Percentiles rank a stretch among this genome's conserved stretches.
phyloP scores from a whole-genome alignment of 2,888 invertebrate genomes.

The Podabrus alpinus region DNA sequence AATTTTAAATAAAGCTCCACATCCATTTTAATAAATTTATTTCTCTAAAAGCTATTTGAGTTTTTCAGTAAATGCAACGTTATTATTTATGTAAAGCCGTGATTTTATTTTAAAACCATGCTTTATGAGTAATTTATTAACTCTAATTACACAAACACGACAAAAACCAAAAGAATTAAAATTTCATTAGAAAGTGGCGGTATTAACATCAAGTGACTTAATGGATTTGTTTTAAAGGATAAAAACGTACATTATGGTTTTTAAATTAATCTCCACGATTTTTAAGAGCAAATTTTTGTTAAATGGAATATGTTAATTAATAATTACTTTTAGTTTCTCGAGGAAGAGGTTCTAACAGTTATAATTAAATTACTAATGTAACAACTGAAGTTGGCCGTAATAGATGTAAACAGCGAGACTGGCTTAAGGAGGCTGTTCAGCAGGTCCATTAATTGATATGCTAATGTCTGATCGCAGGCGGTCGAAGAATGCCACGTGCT shows the following conservation, averaged over 20 bases:
- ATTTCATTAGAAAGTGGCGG: background rate
- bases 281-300: background rate
- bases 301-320: background rate
- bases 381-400: conserved; percentile 23
- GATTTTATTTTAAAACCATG: background rate
- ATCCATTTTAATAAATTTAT: background rate
- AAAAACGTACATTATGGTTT: background rate
- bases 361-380: background rate
- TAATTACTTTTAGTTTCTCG: background rate
- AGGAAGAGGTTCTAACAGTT: background rate
- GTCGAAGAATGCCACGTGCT: conserved; percentile 42
- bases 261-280: background rate
- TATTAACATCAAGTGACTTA: background rate
- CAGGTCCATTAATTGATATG: conserved; percentile 51
- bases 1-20: background rate
- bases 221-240: background rate
- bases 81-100: background rate
- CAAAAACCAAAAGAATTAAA: background rate
- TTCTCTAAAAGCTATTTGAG: background rate
- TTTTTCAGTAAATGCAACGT: background rate
- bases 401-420: conserved; percentile 48
- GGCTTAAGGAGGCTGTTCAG: conserved; percentile 56
- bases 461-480: conserved; percentile 44
- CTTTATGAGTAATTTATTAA: background rate
- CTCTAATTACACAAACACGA: background rate